These are phyloP conservation scores for Onchidella celtica DNA, from an alignment of 2,888 invertebrate species.

Conservation along the genomic window DNA sequence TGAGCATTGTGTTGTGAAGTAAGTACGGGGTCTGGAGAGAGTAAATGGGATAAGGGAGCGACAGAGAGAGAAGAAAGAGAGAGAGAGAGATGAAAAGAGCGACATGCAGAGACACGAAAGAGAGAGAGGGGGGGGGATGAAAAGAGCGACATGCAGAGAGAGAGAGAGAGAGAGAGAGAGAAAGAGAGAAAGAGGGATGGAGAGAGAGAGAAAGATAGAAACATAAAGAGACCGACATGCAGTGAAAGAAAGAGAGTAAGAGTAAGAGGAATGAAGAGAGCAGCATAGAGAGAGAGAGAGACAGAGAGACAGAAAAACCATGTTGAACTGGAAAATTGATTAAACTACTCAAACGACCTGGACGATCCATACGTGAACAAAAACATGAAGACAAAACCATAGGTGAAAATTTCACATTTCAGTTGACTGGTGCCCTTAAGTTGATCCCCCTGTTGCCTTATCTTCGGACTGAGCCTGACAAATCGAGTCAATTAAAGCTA, in stretches of 20 bases:
- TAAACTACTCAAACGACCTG: no score
- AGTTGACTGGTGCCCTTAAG: no score
- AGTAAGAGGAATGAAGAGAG: constrained; percentile 19
- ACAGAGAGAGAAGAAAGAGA: background rate
- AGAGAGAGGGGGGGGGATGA: constrained; percentile 20
- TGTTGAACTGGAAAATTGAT: background rate
- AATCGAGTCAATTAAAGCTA: no score
- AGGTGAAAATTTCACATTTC: no score
- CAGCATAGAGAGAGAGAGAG: constrained; percentile 20
- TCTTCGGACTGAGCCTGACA: no score
- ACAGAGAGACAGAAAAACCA: background rate
- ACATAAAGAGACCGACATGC: background rate
- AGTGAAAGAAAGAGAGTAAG: constrained; percentile 1
- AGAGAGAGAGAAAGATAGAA: constrained; percentile 12
- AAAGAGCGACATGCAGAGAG: background rate
- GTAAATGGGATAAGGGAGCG: no score
- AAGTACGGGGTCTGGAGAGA: no score
- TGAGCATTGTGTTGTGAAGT: no score
- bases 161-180: constrained; percentile 24
- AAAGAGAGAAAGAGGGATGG: no score
- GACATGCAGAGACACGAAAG: background rate
- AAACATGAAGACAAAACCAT: no score
- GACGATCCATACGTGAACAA: no score
- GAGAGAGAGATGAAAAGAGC: background rate
- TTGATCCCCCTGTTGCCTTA: no score